Evolutionary conservation across 2,797 vertebrate genomes (phyloP).

Genomic region (Sebastes diploproa): DNA sequence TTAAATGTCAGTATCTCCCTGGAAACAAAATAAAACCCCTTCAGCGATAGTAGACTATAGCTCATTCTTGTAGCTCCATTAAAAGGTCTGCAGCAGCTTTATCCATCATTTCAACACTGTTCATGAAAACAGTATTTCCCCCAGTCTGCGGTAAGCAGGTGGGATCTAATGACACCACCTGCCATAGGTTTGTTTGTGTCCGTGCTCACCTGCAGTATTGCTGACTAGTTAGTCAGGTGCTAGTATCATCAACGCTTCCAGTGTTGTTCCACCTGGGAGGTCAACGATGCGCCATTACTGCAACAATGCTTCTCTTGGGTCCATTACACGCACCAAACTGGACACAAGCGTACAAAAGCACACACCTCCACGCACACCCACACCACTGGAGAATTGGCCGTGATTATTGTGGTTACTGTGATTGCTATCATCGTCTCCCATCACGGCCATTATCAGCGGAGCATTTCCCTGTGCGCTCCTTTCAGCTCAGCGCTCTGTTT

Average conservation of each 20-base stretch:
- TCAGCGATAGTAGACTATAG: neutral
- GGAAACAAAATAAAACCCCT: neutral
- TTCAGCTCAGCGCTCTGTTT: conserved; percentile 73
- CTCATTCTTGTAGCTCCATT: neutral
- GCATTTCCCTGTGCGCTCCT: conserved; percentile 65
- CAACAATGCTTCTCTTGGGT: conserved; percentile 18
- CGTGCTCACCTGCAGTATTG: neutral
- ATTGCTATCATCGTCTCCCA: conserved; percentile 79
- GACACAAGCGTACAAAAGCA: neutral
- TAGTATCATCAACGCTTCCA: neutral
- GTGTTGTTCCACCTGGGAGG: conserved; percentile 18
- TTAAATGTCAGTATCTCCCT: neutral
- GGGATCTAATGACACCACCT: neutral
- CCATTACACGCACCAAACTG: conserved; percentile 20
- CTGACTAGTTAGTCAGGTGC: neutral
- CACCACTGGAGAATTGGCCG: conserved; percentile 49
- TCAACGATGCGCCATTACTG: conserved; percentile 10
- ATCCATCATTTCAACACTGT: conserved; percentile 5
- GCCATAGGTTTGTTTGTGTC: neutral
- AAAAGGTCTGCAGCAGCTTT: neutral
- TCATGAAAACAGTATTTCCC: neutral
- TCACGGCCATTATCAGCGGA: conserved; percentile 73
- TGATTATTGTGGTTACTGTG: conserved; percentile 78
- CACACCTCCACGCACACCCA: neutral
- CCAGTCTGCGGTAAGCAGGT: neutral